A percentile compares a stretch with the other conserved stretches of the same genome.
Conservation (phyloP, 2,888 invertebrate species). For the Trachelus stipa region DNA sequence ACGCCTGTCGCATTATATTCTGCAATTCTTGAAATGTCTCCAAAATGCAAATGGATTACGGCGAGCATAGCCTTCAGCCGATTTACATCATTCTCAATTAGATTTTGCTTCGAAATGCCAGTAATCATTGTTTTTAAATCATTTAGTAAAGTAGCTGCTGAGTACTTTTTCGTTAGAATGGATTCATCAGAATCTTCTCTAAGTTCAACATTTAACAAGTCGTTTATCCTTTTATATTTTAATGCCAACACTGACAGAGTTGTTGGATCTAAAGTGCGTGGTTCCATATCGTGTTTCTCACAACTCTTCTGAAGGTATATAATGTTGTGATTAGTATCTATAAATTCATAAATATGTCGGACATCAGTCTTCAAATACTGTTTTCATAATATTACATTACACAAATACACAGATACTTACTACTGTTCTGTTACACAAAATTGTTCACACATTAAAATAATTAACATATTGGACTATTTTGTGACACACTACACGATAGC, state of each 20-base stretch:
- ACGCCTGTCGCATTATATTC: not conserved
- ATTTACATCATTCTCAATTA: not conserved
- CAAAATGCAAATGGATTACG: conserved; percentile 7
- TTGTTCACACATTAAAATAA: not conserved
- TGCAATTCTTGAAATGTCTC: not conserved
- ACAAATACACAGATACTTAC: not conserved
- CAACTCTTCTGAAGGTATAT: not conserved
- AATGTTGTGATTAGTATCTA: not conserved
- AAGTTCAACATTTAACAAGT: not conserved
- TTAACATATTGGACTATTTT: not conserved
- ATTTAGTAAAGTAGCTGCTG: not conserved
- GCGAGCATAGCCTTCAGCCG: not conserved
- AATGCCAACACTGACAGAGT: not conserved
- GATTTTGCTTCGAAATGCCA: conserved; percentile 23
- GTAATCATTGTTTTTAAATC: not conserved
- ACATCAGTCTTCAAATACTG: not conserved
- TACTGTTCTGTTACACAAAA: not conserved
- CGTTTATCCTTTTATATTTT: not conserved
- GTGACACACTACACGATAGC: not conserved
- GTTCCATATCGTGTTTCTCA: not conserved
- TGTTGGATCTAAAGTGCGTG: not conserved
- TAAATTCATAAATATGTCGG: not conserved
- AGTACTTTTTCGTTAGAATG: not conserved
- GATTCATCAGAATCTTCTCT: not conserved
- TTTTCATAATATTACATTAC: not conserved